Percentiles rank a stretch among this genome's conserved stretches.
Evolutionary conservation across 2,113 vertebrate species (phyloP).

Genomic region (Apaloderma vittatum): DNA sequence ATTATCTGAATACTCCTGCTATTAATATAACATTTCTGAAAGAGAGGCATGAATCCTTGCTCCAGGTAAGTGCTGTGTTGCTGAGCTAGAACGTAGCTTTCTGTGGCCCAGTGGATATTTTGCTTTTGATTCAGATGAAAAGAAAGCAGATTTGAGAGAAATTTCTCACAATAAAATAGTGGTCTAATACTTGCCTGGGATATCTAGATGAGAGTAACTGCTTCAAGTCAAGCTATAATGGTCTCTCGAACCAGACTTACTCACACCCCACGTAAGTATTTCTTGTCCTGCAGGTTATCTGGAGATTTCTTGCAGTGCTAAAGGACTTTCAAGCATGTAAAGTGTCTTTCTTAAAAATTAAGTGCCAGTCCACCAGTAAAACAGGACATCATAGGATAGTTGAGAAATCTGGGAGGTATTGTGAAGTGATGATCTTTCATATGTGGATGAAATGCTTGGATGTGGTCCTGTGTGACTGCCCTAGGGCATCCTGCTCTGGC

Average conservation of each 20-base stretch:
- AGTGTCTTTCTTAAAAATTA: not conserved
- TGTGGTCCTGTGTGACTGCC: too few species aligned
- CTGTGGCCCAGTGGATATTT: not conserved
- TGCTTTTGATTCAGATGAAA: not conserved
- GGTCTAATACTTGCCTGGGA: not conserved
- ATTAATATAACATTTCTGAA: not conserved
- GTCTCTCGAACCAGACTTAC: not conserved
- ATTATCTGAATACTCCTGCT: not conserved
- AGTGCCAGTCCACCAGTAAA: not conserved
- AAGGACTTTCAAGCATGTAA: not conserved
- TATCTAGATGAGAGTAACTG: not conserved
- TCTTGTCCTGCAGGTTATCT: not conserved
- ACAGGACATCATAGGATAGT: not conserved
- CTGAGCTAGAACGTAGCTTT: not conserved
- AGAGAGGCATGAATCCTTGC: not conserved
- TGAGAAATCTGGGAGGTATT: not conserved
- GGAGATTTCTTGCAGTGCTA: not conserved
- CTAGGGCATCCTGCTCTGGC: too few species aligned
- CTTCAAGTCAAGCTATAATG: not conserved
- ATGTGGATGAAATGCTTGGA: not conserved
- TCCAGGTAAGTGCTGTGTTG: not conserved
- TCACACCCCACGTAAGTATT: not conserved
- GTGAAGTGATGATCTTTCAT: not conserved
- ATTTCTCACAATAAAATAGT: fast-evolving
- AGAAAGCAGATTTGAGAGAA: not conserved